phyloP scores from a whole-genome alignment of 2,888 invertebrate species.

The Cosmopolites sordidus region DNA sequence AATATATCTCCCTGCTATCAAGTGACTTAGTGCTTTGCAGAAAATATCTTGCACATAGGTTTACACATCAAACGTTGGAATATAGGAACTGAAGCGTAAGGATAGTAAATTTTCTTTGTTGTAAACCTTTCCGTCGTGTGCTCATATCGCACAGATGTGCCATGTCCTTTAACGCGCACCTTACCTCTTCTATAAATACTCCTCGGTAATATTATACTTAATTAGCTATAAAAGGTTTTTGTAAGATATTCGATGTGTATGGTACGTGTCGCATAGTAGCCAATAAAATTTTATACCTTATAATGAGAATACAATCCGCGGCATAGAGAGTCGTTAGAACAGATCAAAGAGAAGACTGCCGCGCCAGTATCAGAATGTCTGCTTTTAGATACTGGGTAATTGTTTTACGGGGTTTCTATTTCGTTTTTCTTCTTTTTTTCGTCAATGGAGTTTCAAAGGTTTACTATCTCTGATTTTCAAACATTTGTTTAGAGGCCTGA shows the following conservation, averaged over 20 bases:
- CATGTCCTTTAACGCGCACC: background rate
- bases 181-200: slow-evolving; percentile 11
- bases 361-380: background rate
- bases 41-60: too few relatives aligned
- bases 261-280: slow-evolving; percentile 28
- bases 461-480: too few relatives aligned
- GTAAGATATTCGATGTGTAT: slow-evolving; percentile 23
- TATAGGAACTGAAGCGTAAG: too few relatives aligned
- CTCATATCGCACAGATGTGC: too few relatives aligned
- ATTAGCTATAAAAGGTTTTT: slow-evolving; percentile 25
- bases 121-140: too few relatives aligned
- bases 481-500: too few relatives aligned
- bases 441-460: too few relatives aligned
- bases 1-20: too few relatives aligned
- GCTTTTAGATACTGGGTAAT: slow-evolving; percentile 1
- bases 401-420: slow-evolving; percentile 1
- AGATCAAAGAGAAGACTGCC: slow-evolving; percentile 12
- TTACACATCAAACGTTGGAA: too few relatives aligned
- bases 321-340: slow-evolving; percentile 7
- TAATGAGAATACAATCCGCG: slow-evolving; percentile 20
- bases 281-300: slow-evolving; percentile 28
- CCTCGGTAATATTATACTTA: slow-evolving; percentile 23
- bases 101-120: too few relatives aligned
- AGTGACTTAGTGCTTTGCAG: too few relatives aligned
- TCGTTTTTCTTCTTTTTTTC: background rate